Base-by-base conservation (phyloP, 2,113 vertebrate species). In the sheep (Ovis aries) region DNA sequence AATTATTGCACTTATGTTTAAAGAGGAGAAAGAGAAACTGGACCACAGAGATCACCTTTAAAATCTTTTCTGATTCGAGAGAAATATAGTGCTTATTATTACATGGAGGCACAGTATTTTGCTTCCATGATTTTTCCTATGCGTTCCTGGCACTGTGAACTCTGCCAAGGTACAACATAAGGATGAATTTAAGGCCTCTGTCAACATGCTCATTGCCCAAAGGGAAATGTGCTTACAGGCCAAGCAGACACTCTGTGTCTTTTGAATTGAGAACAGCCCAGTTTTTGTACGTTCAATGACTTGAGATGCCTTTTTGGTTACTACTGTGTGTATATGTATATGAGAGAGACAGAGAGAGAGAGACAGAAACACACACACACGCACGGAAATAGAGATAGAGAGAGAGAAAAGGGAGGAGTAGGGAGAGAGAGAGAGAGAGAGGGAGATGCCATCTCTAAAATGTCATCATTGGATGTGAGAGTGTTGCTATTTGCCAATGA, bases 21-120 rank as follows among this genome's bases (percentile, higher is more conserved):
- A 94, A 86, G 89, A 94, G 48, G 55, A 95, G 88, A 84, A 92
- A 71, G 64, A 91, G 50, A 91, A 91, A 45, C 62, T 36, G 74
- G 31, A 8, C 53, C 33, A 50, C 43, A 16, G 71, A 96, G 27
- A 64, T 97, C 33, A 77, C 74, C 81, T 62, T 83, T 23, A 83
- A 36, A 53, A 7, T 36, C 36, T 82, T 83, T 36, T 50, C 80
- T 14, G 33, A 96, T 85, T 91, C 25, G 85, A 64, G 64, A 81
- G 36, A 91, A 85, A 16, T 88, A 4, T 71, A 29, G 33, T 80
- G 36, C 11, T 40, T 93, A 84, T 81, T 84, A n/a, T 59, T 87
- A 60, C 84, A 31, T 27, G 43, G 80, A 50, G 21, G 45, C 59
- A 57, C 36, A 81, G 16, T 31, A 31, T 36, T 97, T 93, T 90